Conservation (phyloP, 2,113 vertebrate species). For the Hiodon tergisus region DNA sequence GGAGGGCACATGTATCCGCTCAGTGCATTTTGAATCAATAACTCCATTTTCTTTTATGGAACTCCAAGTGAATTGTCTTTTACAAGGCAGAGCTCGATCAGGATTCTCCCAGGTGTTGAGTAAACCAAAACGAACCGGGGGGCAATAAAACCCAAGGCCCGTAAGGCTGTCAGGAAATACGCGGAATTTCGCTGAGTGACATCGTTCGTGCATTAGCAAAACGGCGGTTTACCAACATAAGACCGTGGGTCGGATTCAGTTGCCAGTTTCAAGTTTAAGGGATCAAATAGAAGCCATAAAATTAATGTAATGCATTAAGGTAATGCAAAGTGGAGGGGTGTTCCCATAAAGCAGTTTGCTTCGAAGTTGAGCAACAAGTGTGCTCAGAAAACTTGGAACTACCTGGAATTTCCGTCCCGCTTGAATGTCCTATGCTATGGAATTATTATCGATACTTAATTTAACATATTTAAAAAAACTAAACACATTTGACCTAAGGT, state of each 20-base stretch:
- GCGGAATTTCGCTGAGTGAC: constrained; percentile 46
- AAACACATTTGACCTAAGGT: no score
- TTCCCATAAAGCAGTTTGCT: constrained; percentile 54
- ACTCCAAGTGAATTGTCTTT: constrained; percentile 46
- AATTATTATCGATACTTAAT: no score
- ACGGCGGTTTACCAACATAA: neutral
- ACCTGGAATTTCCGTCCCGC: constrained; percentile 39
- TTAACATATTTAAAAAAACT: no score
- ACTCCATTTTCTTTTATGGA: constrained; percentile 39
- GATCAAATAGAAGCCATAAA: constrained; percentile 48
- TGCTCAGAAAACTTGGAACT: constrained; percentile 41
- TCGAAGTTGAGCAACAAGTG: constrained; percentile 47
- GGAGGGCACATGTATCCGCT: constrained; percentile 16
- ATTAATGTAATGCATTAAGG: constrained; percentile 56
- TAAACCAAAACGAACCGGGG: constrained; percentile 56
- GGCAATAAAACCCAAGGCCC: constrained; percentile 52
- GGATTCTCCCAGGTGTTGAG: constrained; percentile 52
- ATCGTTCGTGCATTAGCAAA: constrained; percentile 45
- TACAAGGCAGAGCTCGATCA: constrained; percentile 30
- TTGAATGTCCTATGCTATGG: neutral
- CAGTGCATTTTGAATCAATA: constrained; percentile 39
- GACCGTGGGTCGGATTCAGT: neutral
- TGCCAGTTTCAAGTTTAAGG: constrained; percentile 28
- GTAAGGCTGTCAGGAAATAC: constrained; percentile 60
- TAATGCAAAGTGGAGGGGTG: constrained; percentile 38